These are phyloP conservation scores for Chaenogobius annularis DNA, from an alignment of 2,113 vertebrate genomes.

Conservation along the genomic window DNA sequence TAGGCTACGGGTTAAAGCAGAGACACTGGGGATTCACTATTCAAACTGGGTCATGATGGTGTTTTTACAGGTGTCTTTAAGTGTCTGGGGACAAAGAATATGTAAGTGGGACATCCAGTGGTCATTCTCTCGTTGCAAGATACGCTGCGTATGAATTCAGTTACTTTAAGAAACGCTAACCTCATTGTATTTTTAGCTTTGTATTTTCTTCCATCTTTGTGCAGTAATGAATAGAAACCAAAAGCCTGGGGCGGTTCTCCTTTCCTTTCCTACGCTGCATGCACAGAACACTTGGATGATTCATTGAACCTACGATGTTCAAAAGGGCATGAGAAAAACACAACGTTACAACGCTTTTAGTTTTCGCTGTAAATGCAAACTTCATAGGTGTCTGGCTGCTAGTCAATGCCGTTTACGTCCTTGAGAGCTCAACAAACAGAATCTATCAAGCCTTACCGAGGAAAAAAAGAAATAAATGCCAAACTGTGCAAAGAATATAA, in stretches of 20 bases:
- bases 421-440: background rate
- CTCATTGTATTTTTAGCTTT: background rate
- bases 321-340: slow-evolving; percentile 6
- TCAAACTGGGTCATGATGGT: background rate
- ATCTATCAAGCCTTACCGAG: background rate
- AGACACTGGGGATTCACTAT: background rate
- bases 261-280: background rate
- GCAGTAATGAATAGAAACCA: background rate
- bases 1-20: background rate
- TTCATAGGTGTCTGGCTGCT: slow-evolving; percentile 76
- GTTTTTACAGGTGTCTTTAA: background rate
- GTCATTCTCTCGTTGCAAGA: background rate
- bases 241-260: background rate
- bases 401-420: slow-evolving; percentile 29
- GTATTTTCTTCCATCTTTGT: background rate
- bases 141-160: background rate
- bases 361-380: slow-evolving; percentile 35
- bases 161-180: slow-evolving; percentile 9
- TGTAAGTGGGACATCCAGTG: background rate
- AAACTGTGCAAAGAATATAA: background rate
- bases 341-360: slow-evolving; percentile 1
- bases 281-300: slow-evolving; percentile 15
- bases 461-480: background rate
- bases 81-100: background rate
- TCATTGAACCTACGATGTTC: slow-evolving; percentile 8